Conservation (phyloP, 2,888 invertebrate species). For the Mesochorus sp. region DNA sequence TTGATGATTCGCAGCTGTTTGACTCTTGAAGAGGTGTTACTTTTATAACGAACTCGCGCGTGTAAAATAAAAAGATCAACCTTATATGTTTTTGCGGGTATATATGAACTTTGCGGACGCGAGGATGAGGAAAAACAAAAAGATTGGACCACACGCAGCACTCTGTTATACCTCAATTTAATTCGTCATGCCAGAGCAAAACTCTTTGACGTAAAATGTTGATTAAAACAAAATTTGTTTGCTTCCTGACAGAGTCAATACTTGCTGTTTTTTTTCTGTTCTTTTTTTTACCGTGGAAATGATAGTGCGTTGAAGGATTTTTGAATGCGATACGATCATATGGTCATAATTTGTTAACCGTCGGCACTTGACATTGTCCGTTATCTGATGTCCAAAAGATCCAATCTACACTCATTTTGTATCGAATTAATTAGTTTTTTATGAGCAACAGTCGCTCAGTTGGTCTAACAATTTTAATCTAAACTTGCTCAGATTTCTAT, state of each 20-base stretch:
- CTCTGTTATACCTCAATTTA: neutral
- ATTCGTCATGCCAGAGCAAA: neutral
- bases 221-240: neutral
- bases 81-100: constrained; percentile 7
- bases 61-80: neutral
- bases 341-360: no score
- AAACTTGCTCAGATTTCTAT: no score
- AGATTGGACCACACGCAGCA: constrained; percentile 20
- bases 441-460: no score
- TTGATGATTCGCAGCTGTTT: constrained; percentile 44
- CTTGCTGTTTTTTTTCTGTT: no score
- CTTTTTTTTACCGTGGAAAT: no score
- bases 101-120: neutral
- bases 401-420: neutral
- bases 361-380: no score
- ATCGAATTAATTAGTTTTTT: neutral
- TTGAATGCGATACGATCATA: no score
- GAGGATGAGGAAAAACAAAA: neutral
- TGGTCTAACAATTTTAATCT: no score
- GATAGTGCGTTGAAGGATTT: no score
- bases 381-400: no score
- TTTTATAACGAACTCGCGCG: constrained; percentile 33
- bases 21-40: constrained; percentile 39
- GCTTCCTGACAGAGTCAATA: no score
- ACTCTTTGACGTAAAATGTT: neutral